Conservation (phyloP, 2,888 invertebrate species). For the Trichopria drosophilae region DNA sequence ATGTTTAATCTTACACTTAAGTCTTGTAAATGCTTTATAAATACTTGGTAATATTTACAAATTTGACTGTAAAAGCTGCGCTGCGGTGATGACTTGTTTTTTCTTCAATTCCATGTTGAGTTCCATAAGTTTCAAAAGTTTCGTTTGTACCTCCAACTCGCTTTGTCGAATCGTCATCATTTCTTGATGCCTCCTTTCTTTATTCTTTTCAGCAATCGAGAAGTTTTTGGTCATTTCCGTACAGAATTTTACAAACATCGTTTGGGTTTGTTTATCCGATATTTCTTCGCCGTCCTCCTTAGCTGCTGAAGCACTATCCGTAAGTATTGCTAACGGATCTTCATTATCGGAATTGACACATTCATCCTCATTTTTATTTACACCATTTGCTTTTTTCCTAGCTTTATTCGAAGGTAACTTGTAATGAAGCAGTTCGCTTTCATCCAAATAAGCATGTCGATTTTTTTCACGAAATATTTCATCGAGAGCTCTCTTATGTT, state of each 20-base stretch:
- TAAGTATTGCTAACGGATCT: constrained; percentile 10
- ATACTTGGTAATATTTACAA: no score
- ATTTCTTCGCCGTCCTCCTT: neutral
- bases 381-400: no score
- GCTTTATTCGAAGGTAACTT: no score
- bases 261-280: no score
- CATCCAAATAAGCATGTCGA: constrained; percentile 41
- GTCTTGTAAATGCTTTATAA: no score
- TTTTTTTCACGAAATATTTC: constrained; percentile 50
- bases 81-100: constrained; percentile 39
- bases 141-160: constrained; percentile 43
- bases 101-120: constrained; percentile 43
- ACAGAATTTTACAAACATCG: constrained; percentile 32
- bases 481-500: constrained; percentile 50
- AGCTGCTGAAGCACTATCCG: neutral
- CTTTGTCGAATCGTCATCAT: constrained; percentile 41
- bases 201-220: constrained; percentile 39
- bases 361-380: no score
- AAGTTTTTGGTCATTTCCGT: constrained; percentile 41
- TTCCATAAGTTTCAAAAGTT: constrained; percentile 44
- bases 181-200: constrained; percentile 45
- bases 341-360: constrained; percentile 16
- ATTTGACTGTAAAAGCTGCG: no score
- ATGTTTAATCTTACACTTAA: no score
- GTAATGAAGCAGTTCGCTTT: no score